Evolutionary conservation across 1,140 invertebrate species (phyloP).

Genomic region (Drosophila teissieri): DNA sequence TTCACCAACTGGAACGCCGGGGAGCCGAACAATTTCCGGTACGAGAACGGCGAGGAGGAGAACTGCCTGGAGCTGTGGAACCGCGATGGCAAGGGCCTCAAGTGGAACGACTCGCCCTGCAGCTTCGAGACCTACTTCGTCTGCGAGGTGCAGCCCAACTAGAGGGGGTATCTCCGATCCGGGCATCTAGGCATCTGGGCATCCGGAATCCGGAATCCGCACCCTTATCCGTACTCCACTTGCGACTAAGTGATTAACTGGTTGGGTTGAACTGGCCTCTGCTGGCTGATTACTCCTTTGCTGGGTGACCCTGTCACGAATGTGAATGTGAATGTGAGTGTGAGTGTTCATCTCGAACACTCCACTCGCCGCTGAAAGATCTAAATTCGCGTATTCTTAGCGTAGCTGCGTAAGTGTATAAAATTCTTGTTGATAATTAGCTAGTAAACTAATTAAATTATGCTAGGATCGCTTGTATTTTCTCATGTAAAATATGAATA

Average conservation of each 20-base stretch:
- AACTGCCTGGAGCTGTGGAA: conserved; percentile 96
- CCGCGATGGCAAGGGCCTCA: conserved; percentile 94
- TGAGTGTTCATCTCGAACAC: conserved; percentile 15
- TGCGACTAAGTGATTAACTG: conserved; percentile 18
- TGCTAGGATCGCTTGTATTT: conserved; percentile 60
- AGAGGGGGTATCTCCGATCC: conserved; percentile 1
- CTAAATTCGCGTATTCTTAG: conserved; percentile 52
- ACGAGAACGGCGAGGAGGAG: conserved; percentile 96
- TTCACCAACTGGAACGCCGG: conserved; percentile 97
- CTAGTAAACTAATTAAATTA: conserved; percentile 77
- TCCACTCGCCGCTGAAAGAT: conserved; percentile 9
- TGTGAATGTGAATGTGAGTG: neutral
- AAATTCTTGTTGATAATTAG: conserved; percentile 64
- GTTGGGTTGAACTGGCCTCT: conserved; percentile 5
- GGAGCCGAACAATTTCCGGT: conserved; percentile 95
- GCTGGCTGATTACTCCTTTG: neutral
- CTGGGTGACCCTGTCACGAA: neutral
- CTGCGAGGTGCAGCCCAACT: conserved; percentile 90
- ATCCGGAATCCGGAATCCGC: neutral
- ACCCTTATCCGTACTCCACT: neutral
- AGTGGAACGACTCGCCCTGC: conserved; percentile 97
- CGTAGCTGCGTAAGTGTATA: conserved; percentile 46
- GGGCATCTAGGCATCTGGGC: neutral
- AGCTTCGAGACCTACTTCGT: conserved; percentile 96
- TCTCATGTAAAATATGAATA: conserved; percentile 64